Evolutionary conservation across 1,140 invertebrate genomes (phyloP).

Genomic region (Ruditapes philippinarum): DNA sequence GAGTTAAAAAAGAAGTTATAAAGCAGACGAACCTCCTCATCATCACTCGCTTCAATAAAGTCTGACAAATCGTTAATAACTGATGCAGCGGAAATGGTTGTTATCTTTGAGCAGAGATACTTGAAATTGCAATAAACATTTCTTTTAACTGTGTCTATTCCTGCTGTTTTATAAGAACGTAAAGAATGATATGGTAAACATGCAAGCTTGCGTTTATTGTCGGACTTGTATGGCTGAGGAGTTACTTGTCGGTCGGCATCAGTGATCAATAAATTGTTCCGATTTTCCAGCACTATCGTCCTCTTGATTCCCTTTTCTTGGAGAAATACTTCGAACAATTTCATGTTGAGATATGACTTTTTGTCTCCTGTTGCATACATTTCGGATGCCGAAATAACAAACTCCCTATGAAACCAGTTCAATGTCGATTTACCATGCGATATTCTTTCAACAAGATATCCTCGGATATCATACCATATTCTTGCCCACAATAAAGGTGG

Average conservation of each 20-base stretch:
- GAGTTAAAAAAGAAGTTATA: slow-evolving; percentile 67
- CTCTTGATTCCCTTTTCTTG: slow-evolving; percentile 75
- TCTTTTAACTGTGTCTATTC: slow-evolving; percentile 67
- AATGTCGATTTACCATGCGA: slow-evolving; percentile 90
- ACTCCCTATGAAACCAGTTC: slow-evolving; percentile 95
- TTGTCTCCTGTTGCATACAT: slow-evolving; percentile 92
- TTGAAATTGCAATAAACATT: slow-evolving; percentile 77
- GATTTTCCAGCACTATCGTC: slow-evolving; percentile 70
- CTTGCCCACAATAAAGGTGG: slow-evolving; percentile 90
- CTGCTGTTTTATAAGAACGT: slow-evolving; percentile 58
- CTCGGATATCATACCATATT: slow-evolving; percentile 90
- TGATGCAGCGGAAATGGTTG: slow-evolving; percentile 65
- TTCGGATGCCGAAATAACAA: slow-evolving; percentile 96
- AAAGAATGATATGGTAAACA: slow-evolving; percentile 78
- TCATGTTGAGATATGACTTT: slow-evolving; percentile 71
- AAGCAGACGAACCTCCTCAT: slow-evolving; percentile 75
- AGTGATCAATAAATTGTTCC: slow-evolving; percentile 73
- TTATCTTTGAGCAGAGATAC: slow-evolving; percentile 73
- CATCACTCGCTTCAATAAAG: slow-evolving; percentile 68
- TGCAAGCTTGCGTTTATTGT: slow-evolving; percentile 77
- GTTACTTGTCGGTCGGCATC: slow-evolving; percentile 81
- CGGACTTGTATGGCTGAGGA: slow-evolving; percentile 70
- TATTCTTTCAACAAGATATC: slow-evolving; percentile 90
- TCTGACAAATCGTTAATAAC: slow-evolving; percentile 71
- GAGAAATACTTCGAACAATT: slow-evolving; percentile 74